Percentiles rank a stretch among this genome's conserved stretches.
phyloP scores from a whole-genome alignment of 2,113 vertebrate species.

The Morphnarchus princeps region DNA sequence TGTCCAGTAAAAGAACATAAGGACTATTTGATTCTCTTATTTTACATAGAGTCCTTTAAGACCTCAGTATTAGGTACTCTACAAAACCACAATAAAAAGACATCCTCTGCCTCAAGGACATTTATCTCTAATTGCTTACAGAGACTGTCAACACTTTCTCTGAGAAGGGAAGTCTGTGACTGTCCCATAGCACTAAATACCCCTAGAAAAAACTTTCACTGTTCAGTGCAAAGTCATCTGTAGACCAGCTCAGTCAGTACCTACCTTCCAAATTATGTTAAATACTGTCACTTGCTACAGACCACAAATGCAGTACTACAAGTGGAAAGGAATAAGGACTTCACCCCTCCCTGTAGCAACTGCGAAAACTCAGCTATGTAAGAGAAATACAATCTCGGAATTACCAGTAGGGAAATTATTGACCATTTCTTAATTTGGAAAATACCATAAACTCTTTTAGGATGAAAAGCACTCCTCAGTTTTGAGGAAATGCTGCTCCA shows the following conservation, averaged over 20 bases:
- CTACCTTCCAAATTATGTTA: not conserved
- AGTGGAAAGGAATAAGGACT: not conserved
- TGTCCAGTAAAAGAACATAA: not conserved
- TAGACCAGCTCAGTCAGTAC: not conserved
- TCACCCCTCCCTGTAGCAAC: not conserved
- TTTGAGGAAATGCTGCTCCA: not conserved
- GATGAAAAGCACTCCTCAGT: not conserved
- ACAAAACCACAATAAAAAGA: not conserved
- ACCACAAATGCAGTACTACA: not conserved
- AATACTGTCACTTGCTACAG: not conserved
- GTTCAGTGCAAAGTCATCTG: not conserved
- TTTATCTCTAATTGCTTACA: conserved; percentile 24
- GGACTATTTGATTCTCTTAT: not conserved
- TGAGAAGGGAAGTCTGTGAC: not conserved
- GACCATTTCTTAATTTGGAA: not conserved
- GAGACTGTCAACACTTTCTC: not conserved
- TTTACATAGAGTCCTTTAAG: not conserved
- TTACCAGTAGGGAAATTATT: not conserved
- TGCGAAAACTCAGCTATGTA: not conserved
- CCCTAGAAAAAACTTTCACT: not conserved
- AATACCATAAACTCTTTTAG: not conserved
- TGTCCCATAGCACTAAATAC: not conserved
- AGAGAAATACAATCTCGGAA: not conserved
- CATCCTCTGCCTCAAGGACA: not conserved
- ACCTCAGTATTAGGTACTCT: not conserved